Base-by-base conservation (phyloP, 2,113 vertebrate species). In the Choloepus hoffmanni region DNA sequence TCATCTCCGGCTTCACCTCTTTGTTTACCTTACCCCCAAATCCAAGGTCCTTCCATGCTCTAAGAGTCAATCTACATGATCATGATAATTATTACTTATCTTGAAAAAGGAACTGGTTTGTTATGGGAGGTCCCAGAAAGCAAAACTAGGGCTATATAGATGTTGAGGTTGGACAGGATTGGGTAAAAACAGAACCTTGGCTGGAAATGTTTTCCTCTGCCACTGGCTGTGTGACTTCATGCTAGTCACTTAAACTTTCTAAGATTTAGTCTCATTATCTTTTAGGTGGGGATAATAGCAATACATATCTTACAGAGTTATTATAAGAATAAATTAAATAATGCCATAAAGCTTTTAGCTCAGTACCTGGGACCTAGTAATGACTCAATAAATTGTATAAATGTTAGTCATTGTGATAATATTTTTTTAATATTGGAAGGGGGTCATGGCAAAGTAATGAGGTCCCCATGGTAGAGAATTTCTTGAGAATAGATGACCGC, bases 241-340 rank as follows among this genome's bases (percentile, higher is more conserved):
- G 28, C 18, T 67, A 33, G 81, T 92, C 73, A 79, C 36, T 58
- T 90, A 68, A 76, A 93, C 50, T 85, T 90, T 78, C 7, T 74
- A 53, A 84, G 70, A 53, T 92, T 89, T 2, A 43, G 60, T 63
- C 91, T 92, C 89, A 92, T 95, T 90, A 89, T 84, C 89, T 96
- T 28, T 92, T 86, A 86, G 48, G 50, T 53, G 62, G 45, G 53
- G 63, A 86, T 97, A 84, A 91, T 96, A 86, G 70, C 86, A 67
- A 33, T 86, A 81, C 65, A 87, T 96, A 95, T 72, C 45, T 92
- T 73, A 43, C 19, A 62, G 89, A 95, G 77, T 96, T 97, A 93
- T 92, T 96, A 60, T 96, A 73, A 92, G 95, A 93, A 89, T 86
- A 96, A 94, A 85, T 98, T 63, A 97, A 97, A 96, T 94, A 97